Conservation (phyloP, 2,113 vertebrate species). For the Deroptyus accipitrinus region DNA sequence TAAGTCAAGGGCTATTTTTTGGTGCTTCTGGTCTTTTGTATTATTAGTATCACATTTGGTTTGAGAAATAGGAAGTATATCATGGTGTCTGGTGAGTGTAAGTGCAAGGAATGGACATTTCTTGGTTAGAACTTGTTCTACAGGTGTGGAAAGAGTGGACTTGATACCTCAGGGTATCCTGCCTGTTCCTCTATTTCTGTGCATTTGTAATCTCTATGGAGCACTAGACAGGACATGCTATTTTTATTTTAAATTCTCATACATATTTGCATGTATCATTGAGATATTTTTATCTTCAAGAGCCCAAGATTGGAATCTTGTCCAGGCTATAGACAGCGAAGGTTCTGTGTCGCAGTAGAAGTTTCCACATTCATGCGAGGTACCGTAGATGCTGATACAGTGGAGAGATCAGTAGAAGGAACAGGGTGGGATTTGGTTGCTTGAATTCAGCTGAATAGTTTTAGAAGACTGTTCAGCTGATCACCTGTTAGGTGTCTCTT, state of each 20-base stretch:
- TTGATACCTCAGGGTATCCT: not conserved
- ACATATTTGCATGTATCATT: not conserved
- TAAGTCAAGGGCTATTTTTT: not conserved
- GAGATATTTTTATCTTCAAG: not conserved
- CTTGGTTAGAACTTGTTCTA: not conserved
- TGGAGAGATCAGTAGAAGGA: not conserved
- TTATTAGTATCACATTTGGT: not conserved
- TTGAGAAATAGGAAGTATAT: not conserved
- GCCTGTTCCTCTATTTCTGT: not conserved
- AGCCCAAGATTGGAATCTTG: not conserved
- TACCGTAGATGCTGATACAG: not conserved
- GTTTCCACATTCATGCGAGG: accelerated
- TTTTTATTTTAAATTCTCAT: not conserved
- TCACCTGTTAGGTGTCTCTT: not conserved
- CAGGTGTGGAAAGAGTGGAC: not conserved
- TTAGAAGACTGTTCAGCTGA: not conserved
- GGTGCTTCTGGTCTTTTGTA: not conserved
- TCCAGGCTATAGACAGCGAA: not conserved
- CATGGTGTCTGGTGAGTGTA: not conserved
- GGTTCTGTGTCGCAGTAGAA: not conserved
- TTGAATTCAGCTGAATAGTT: not conserved
- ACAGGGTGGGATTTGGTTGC: not conserved
- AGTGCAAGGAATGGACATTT: not conserved
- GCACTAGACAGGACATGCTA: not conserved
- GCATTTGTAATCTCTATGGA: not conserved